phyloP scores from a whole-genome alignment of 2,888 invertebrate species.

The Hesperia comma region DNA sequence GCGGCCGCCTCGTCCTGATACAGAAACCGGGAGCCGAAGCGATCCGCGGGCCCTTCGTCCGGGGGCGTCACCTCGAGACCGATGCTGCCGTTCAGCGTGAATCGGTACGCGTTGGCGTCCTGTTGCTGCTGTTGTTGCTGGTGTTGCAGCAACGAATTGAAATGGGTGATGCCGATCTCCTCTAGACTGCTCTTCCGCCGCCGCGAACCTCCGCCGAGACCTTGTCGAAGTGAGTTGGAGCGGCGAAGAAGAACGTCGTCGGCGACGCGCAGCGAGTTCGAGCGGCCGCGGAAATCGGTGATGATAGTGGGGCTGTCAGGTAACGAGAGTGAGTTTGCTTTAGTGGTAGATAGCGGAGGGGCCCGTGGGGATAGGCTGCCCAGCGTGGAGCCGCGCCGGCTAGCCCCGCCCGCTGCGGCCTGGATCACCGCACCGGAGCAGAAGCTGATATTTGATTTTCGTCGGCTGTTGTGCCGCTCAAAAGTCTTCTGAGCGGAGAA shows the following conservation, averaged over 20 bases:
- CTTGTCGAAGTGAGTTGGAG: conserved; percentile 93
- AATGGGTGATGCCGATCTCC: conserved; percentile 93
- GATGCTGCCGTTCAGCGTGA: conserved; percentile 93
- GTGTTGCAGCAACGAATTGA: conserved; percentile 86
- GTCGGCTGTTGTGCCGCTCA: conserved; percentile 94
- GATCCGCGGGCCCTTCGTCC: conserved; percentile 84
- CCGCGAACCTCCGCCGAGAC: conserved; percentile 86
- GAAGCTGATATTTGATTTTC: conserved; percentile 96
- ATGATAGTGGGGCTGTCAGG: conserved; percentile 94
- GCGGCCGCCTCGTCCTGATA: conserved; percentile 80
- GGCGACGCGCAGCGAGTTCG: conserved; percentile 93
- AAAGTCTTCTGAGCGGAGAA: conserved; percentile 98
- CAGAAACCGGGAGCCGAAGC: conserved; percentile 65
- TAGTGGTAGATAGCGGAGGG: conserved; percentile 91
- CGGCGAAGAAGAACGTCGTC: conserved; percentile 93
- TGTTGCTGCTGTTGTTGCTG: conserved; percentile 84
- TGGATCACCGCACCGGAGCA: conserved; percentile 90
- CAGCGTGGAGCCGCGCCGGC: conserved; percentile 88
- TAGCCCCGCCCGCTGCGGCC: conserved; percentile 74
- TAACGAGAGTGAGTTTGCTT: conserved; percentile 94
- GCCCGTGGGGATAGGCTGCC: conserved; percentile 84
- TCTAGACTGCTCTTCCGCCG: conserved; percentile 93
- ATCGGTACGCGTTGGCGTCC: conserved; percentile 90
- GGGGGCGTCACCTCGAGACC: conserved; percentile 91
- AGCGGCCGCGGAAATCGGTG: conserved; percentile 90